These are phyloP conservation scores for Eptatretus burgeri DNA, from an alignment of 2,113 vertebrate genomes.

Conservation along the genomic window DNA sequence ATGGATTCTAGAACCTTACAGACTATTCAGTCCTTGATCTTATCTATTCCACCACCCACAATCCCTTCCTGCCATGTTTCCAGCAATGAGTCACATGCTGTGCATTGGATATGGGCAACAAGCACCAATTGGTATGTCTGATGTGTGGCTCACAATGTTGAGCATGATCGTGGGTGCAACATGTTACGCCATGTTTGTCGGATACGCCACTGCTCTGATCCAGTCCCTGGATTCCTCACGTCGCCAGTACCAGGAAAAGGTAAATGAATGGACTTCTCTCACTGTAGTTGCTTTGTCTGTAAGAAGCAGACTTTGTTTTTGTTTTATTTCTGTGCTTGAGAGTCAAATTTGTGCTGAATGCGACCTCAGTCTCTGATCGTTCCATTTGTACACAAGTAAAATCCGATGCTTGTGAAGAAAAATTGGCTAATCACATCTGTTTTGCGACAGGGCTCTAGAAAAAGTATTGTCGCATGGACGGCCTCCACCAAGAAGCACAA, in stretches of 20 bases:
- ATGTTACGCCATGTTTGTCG: constrained; percentile 80
- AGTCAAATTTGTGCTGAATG: no score
- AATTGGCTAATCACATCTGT: no score
- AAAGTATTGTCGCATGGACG: no score
- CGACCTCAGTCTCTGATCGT: neutral
- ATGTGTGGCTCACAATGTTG: constrained; percentile 95
- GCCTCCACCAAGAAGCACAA: no score
- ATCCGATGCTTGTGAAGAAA: no score
- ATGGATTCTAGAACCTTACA: no score
- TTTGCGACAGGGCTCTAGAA: no score
- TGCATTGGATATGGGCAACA: constrained; percentile 84
- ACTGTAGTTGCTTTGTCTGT: no score
- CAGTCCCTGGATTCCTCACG: constrained; percentile 62
- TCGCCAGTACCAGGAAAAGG: constrained; percentile 74
- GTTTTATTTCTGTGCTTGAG: neutral
- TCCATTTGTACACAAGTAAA: neutral
- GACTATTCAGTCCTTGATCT: no score
- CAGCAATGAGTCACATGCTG: constrained; percentile 94
- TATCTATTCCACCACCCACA: no score
- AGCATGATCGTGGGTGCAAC: constrained; percentile 96
- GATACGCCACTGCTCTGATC: constrained; percentile 58
- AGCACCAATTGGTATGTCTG: constrained; percentile 77
- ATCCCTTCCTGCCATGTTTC: no score
- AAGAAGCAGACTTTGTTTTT: neutral
- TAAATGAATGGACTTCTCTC: constrained; percentile 12